Base-by-base conservation (phyloP, 1,140 invertebrate genomes). In the Orchestia grillus region DNA sequence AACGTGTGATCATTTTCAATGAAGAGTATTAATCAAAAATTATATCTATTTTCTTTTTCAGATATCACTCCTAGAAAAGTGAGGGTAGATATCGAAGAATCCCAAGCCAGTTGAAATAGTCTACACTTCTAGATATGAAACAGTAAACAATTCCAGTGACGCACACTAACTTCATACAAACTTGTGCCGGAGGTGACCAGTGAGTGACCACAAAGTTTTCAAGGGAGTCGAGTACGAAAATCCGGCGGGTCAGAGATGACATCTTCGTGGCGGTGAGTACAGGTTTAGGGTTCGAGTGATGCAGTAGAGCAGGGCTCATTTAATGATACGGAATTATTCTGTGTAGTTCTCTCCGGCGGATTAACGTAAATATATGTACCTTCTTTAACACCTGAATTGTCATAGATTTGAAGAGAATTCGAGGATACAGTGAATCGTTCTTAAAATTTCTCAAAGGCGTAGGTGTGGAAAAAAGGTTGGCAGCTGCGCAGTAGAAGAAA, bases 221-320 rank as follows among this genome's bases (percentile, higher is more conserved):
- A 77, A 36, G 1, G 36, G 1, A 77, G 11, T 77, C 62, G 1
- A 36, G 15, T 19, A 77, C 62, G 28, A 6, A 23, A 77, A 77
- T 77, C 62, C 62, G 1, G 62, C 62, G 11, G 15, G 11, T 23
- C 11, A 77, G 62, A 77, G 15, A 90, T 90, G 88, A 28, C 88
- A 44, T 90, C 88, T 90, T 90, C 36, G 4, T 90, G 88, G 88
- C 4, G 88, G 88, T 90, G 88, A 90, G 88, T 90, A 90, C 88
- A 90, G 6, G 47, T 53, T 87, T 87, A 15, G 36, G 4, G 41
- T 36, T n/a, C 41, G 36, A 4, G 4, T 8, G 41, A 6, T 87
- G 87, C 36, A 87, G 36, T n/a, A n/a, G n/a, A n/a, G n/a, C n/a
- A n/a, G n/a, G n/a, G n/a, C n/a, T n/a, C n/a, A n/a, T n/a, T n/a